Conservation (phyloP, 2,888 invertebrate species). For the Tineola bisselliella region DNA sequence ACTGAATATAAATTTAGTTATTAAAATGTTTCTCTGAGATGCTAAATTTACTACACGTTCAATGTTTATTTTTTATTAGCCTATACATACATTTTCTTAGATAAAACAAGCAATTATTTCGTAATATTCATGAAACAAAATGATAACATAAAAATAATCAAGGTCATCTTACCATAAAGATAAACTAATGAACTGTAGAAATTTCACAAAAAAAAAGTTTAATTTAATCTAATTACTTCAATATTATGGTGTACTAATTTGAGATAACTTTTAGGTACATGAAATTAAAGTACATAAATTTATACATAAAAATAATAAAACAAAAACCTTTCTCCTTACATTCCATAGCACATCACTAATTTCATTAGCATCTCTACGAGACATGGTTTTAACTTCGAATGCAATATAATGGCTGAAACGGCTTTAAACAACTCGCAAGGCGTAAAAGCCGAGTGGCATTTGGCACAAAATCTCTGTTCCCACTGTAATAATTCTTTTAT, state of each 20-base stretch:
- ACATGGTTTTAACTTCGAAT: background rate
- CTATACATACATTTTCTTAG: background rate
- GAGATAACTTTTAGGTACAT: background rate
- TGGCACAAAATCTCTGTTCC: background rate
- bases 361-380: conserved; percentile 4
- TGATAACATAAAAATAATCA: background rate
- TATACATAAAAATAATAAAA: background rate
- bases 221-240: no score
- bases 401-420: background rate
- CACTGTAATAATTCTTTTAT: background rate
- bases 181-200: background rate
- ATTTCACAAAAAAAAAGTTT: background rate
- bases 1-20: background rate
- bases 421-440: conserved; percentile 1
- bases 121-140: background rate
- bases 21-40: background rate
- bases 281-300: background rate
- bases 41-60: background rate
- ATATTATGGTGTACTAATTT: no score
- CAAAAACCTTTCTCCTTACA: background rate
- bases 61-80: background rate
- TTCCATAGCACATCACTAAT: background rate
- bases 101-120: background rate
- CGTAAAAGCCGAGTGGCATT: background rate
- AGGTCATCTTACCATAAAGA: background rate